Conservation (phyloP, 2,113 vertebrate genomes). For the Corythornis madagascariensis region DNA sequence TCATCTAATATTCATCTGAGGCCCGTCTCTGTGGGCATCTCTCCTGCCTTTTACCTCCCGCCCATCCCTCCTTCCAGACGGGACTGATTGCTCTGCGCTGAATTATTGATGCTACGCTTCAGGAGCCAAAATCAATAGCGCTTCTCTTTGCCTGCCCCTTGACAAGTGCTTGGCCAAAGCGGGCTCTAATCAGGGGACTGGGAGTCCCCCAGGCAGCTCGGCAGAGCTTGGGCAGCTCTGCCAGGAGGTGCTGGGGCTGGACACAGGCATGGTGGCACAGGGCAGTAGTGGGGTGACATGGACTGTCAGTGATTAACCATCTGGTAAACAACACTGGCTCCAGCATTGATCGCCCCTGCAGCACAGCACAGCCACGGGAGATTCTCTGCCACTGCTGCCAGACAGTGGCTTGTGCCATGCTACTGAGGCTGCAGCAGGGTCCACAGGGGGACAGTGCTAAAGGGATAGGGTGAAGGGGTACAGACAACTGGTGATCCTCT, state of each 20-base stretch:
- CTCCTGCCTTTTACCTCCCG: conserved; percentile 19
- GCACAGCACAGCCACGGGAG: neutral
- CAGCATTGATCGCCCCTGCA: neutral
- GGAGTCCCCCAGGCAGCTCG: neutral
- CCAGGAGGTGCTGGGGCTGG: neutral
- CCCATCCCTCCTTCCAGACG: neutral
- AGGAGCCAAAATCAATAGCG: conserved; percentile 18
- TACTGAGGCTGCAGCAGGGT: neutral
- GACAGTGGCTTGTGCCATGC: fast-evolving
- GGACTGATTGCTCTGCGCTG: neutral
- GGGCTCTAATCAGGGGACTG: neutral
- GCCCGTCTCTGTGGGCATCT: neutral
- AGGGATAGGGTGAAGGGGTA: neutral
- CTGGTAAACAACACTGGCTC: neutral
- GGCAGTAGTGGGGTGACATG: neutral
- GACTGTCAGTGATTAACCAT: neutral
- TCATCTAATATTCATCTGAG: conserved; percentile 46
- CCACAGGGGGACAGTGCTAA: neutral
- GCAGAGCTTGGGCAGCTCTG: neutral
- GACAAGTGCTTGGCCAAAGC: fast-evolving
- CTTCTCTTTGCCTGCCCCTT: neutral
- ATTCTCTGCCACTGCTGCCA: neutral
- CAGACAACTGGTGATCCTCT: neutral
- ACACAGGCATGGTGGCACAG: neutral
- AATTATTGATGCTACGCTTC: conserved; percentile 71